Percentiles rank a stretch among this genome's conserved stretches.
Evolutionary conservation across 1,140 invertebrate genomes (phyloP).

Genomic region (Brachionus manjavacas): DNA sequence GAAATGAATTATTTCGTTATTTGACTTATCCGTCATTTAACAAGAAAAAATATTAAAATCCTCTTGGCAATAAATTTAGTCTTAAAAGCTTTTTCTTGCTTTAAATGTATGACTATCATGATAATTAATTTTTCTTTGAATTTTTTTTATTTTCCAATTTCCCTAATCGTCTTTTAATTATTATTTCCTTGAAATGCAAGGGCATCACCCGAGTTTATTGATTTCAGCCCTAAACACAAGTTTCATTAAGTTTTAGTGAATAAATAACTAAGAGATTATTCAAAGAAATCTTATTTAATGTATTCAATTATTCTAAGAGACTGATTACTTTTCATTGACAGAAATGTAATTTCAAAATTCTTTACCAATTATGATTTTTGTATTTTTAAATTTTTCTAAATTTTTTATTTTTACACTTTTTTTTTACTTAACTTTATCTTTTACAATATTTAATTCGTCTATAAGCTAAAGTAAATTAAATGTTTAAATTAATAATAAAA

Average conservation of each 20-base stretch:
- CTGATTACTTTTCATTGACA: no score
- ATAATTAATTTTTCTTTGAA: background rate
- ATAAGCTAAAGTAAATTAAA: no score
- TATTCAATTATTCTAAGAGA: no score
- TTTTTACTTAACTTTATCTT: no score
- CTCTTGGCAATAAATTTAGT: background rate
- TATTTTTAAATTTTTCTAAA: no score
- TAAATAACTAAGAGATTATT: no score
- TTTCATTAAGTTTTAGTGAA: background rate
- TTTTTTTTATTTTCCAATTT: background rate
- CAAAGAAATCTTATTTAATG: no score
- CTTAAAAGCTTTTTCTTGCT: background rate
- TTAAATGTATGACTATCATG: background rate
- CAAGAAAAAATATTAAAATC: background rate
- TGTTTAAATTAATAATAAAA: no score
- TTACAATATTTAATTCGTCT: no score
- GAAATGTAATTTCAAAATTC: no score
- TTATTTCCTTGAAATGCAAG: background rate
- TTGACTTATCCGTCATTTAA: background rate
- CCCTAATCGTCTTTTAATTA: background rate
- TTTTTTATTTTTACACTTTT: no score
- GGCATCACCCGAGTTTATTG: background rate
- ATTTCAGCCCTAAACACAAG: background rate
- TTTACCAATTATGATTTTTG: no score
- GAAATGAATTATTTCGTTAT: background rate